Conservation (phyloP, 1,140 invertebrate species). For the Mamestra configurata region DNA sequence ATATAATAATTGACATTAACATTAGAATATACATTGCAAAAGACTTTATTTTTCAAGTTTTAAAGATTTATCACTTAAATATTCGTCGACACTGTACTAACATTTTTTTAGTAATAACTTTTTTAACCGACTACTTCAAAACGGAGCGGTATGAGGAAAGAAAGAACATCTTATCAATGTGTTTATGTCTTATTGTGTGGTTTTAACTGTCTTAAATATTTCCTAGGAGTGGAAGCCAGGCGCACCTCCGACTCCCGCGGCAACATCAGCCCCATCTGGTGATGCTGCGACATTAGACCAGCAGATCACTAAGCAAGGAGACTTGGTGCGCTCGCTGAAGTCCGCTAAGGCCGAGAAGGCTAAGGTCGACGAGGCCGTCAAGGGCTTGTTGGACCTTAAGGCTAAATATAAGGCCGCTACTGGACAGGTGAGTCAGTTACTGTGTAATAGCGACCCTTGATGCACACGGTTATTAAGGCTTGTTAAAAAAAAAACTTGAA, state of each 20-base stretch:
- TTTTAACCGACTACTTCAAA: too few species aligned
- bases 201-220: constrained; percentile 2
- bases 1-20: too few species aligned
- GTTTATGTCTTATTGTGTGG: too few species aligned
- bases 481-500: too few species aligned
- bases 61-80: too few species aligned
- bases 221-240: constrained; percentile 65
- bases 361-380: constrained; percentile 87
- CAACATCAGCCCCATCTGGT: constrained; percentile 33
- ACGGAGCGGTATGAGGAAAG: too few species aligned
- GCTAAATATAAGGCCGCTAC: constrained; percentile 93
- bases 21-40: too few species aligned
- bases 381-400: constrained; percentile 92
- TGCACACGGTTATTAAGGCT: constrained; percentile 82
- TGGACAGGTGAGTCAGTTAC: constrained; percentile 78
- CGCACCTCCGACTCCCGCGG: constrained; percentile 44
- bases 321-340: constrained; percentile 92
- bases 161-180: too few species aligned
- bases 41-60: too few species aligned
- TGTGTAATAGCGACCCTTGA: too few species aligned
- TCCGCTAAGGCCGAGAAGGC: constrained; percentile 89
- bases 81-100: too few species aligned
- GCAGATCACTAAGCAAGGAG: constrained; percentile 91
- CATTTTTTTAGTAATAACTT: too few species aligned
- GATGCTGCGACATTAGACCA: constrained; percentile 78